Conservation (phyloP, 2,888 invertebrate genomes). For the Phaonia tiefii region DNA sequence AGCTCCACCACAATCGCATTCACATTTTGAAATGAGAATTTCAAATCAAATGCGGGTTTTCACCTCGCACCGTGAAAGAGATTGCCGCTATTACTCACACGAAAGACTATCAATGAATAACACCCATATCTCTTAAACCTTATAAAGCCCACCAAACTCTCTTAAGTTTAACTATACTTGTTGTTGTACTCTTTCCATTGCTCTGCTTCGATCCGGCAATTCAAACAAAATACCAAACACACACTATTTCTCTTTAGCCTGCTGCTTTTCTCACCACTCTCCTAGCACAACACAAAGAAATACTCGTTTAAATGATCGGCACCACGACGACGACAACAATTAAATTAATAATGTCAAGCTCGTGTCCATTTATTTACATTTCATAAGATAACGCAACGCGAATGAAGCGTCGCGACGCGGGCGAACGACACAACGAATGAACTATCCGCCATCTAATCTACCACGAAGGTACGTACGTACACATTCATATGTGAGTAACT, state of each 20-base stretch:
- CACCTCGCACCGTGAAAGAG: conserved; percentile 1
- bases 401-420: neutral
- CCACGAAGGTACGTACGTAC: neutral
- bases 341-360: conserved; percentile 31
- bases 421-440: neutral
- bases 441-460: neutral
- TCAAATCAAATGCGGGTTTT: conserved; percentile 32
- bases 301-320: neutral
- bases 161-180: neutral
- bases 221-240: neutral
- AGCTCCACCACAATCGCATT: neutral
- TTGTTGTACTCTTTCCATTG: too few relatives aligned
- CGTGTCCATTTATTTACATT: conserved; percentile 33
- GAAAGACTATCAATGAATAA: neutral
- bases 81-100: conserved; percentile 4
- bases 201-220: too few relatives aligned
- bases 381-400: conserved; percentile 10
- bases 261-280: too few relatives aligned
- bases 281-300: neutral
- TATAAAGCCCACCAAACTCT: neutral
- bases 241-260: too few relatives aligned
- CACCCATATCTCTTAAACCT: neutral
- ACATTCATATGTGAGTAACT: neutral
- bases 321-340: conserved; percentile 15
- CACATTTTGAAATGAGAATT: conserved; percentile 7